Conservation (phyloP, 2,888 invertebrate genomes). For the Tricholauxania praeusta region DNA sequence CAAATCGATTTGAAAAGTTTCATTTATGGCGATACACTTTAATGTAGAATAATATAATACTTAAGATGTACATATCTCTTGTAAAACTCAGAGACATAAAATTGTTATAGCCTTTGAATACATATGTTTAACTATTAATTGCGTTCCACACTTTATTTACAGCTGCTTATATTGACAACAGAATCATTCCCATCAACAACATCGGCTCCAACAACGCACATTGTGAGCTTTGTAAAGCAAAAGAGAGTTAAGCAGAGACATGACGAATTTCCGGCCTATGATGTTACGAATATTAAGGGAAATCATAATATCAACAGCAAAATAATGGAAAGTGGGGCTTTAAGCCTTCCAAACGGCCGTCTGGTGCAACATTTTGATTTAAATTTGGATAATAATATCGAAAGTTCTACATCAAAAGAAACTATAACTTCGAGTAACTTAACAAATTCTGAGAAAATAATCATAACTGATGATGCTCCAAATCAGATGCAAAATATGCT, state of each 20-base stretch:
- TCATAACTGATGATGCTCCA: constrained; percentile 56
- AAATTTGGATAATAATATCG: constrained; percentile 47
- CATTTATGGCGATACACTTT: too few relatives aligned
- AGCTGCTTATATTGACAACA: neutral
- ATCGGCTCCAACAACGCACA: constrained; percentile 48
- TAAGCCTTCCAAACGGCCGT: constrained; percentile 52
- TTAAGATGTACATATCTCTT: too few relatives aligned
- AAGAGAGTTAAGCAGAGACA: constrained; percentile 40
- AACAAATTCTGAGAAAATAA: constrained; percentile 16
- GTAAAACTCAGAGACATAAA: too few relatives aligned
- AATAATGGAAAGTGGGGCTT: constrained; percentile 45
- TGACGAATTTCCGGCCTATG: constrained; percentile 52
- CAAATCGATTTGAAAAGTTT: too few relatives aligned
- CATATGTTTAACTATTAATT: too few relatives aligned
- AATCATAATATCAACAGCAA: constrained; percentile 40
- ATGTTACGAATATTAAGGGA: constrained; percentile 52
- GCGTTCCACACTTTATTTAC: too few relatives aligned
- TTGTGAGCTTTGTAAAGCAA: constrained; percentile 55
- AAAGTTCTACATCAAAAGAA: constrained; percentile 15
- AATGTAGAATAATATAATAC: too few relatives aligned
- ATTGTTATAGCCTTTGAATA: too few relatives aligned
- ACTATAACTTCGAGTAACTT: constrained; percentile 18
- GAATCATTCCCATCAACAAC: constrained; percentile 38
- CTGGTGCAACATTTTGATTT: constrained; percentile 51
- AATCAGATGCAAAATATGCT: constrained; percentile 51